These are phyloP conservation scores for Chloroceryle inda DNA, from an alignment of 2,797 vertebrate genomes.

Conservation along the genomic window DNA sequence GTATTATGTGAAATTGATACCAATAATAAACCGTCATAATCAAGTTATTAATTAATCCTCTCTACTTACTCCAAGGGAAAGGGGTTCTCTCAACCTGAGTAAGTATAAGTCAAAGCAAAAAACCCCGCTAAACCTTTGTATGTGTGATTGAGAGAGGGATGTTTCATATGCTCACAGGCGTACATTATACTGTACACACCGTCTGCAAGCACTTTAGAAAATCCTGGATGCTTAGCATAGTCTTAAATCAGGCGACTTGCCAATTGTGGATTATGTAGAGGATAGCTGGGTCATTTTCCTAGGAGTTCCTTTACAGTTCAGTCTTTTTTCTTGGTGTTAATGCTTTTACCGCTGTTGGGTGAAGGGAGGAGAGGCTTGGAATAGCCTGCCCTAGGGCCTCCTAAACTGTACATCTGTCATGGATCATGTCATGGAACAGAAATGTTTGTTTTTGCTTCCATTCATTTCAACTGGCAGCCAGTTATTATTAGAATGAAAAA, in stretches of 20 bases:
- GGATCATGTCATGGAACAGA: slow-evolving; percentile 75
- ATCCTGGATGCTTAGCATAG: slow-evolving; percentile 47
- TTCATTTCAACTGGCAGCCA: slow-evolving; percentile 80
- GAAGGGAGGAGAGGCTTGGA: slow-evolving; percentile 52
- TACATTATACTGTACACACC: slow-evolving; percentile 10
- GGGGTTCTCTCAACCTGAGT: not conserved
- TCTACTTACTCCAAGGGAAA: not conserved
- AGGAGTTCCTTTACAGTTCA: slow-evolving; percentile 68
- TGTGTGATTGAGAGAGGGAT: not conserved
- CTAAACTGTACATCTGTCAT: slow-evolving; percentile 72
- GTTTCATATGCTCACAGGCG: not conserved
- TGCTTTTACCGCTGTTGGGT: slow-evolving; percentile 57
- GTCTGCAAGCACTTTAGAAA: slow-evolving; percentile 67
- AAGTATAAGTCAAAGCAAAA: slow-evolving; percentile 14
- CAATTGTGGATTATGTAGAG: slow-evolving; percentile 63
- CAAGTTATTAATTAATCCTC: slow-evolving; percentile 21
- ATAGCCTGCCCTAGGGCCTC: slow-evolving; percentile 68
- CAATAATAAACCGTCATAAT: slow-evolving; percentile 45
- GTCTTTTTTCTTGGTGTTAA: slow-evolving; percentile 63
- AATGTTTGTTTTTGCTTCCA: slow-evolving; percentile 81
- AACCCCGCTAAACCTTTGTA: not conserved
- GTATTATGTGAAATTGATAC: slow-evolving; percentile 31
- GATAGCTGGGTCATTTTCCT: slow-evolving; percentile 61
- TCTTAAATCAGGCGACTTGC: slow-evolving; percentile 57
- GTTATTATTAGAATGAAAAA: slow-evolving; percentile 85